Evolutionary conservation across 2,888 invertebrate species (phyloP).

Genomic region (Orchestes rusci): DNA sequence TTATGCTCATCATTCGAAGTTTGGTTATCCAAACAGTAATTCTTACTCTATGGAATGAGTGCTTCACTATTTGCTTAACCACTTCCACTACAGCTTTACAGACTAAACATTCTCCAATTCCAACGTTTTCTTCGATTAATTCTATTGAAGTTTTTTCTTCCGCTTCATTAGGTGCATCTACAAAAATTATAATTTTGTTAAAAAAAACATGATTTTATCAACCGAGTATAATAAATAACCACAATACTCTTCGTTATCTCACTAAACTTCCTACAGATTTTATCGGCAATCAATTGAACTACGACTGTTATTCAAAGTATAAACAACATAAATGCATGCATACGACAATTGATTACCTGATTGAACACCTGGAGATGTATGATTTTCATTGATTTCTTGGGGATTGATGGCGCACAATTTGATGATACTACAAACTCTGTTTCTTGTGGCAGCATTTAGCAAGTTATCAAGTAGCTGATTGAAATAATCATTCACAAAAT

Average conservation of each 20-base stretch:
- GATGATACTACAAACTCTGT: constrained; percentile 1
- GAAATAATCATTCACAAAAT: neutral
- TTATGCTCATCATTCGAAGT: neutral
- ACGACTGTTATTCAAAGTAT: too few relatives aligned
- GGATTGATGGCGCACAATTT: neutral
- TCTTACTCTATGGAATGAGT: constrained; percentile 4
- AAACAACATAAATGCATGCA: too few relatives aligned
- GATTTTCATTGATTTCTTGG: too few relatives aligned
- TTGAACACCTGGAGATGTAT: too few relatives aligned
- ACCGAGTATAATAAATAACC: too few relatives aligned
- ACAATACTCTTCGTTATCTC: too few relatives aligned
- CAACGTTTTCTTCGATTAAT: neutral
- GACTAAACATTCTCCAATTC: constrained; percentile 7
- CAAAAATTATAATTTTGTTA: neutral
- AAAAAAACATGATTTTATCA: neutral
- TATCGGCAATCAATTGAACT: too few relatives aligned
- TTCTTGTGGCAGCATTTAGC: neutral
- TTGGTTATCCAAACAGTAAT: neutral
- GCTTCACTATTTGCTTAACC: constrained; percentile 7
- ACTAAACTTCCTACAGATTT: too few relatives aligned
- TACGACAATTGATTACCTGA: too few relatives aligned
- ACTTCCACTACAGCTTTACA: constrained; percentile 12
- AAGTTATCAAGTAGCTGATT: neutral
- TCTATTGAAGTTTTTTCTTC: neutral
- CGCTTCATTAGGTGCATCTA: neutral